Evolutionary conservation across 2,797 vertebrate species (phyloP), one percentile per base, ranked within the genome.

Genomic region (Pogonophryne albipinna): DNA sequence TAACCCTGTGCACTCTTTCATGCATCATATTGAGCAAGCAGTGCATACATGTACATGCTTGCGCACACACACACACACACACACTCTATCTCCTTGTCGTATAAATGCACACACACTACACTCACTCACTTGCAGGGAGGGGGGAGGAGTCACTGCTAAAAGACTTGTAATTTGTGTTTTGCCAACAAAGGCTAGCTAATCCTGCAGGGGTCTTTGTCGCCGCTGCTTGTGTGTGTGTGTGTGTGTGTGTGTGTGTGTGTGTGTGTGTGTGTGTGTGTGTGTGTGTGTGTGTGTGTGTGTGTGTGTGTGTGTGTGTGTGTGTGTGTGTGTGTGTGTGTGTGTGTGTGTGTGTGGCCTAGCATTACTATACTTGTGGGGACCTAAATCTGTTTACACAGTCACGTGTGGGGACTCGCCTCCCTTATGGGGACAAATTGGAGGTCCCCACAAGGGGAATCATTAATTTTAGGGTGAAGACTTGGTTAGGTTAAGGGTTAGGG

Each of bases 161-260:
- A 95, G 94, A 95, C 94, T 94, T 95, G 95, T 97, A 96, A 97
- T 97, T 97, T 97, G 95, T 97, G 95, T 97, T 97, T 96, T 96
- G 96, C 95, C 97, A 97, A 97, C 96, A 97, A 97, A 96, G 93
- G 91, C 93, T 88, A 92, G 89, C 94, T 97, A 96, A 97, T 97
- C 96, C 95, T 93, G 91, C 93, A 91, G 93, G 93, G 94, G 78
- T 69, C 93, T n/a, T n/a, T n/a, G n/a, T n/a, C n/a, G n/a, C n/a
- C n/a, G n/a, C n/a, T n/a, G n/a, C n/a, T n/a, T 23, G 96, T 96
- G 95, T 96, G 96, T 82, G 50, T 93, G 89, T 87, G 83, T 86
- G 84, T 90, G 83, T 89, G 91, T 94, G 87, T 93, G 87, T 83
- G 73, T 86, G 10, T 82, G 31, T 34, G 34, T 34, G 34, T 34